Evolutionary conservation across 2,797 vertebrate species (phyloP), one percentile per base, ranked within the genome.

Genomic region (Crypturellus tataupa): DNA sequence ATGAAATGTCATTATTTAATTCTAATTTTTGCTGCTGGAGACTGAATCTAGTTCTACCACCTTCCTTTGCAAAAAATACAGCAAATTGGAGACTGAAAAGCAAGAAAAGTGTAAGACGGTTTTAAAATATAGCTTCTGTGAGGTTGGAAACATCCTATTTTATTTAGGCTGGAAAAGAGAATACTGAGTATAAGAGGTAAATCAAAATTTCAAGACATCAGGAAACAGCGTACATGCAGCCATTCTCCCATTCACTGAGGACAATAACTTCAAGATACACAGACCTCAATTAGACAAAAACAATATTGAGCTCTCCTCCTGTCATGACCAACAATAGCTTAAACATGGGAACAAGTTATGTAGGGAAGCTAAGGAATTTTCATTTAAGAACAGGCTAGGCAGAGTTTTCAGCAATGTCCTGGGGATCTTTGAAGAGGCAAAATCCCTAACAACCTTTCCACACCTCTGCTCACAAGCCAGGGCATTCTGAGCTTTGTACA

Each of bases 341-440:
- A 87, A 90, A 82, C 37, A 44, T 47, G 42, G 62, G 24, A 87
- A 76, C 40, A 85, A 89, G 49, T 93, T 65, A 85, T 12, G 44
- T 24, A 75, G 62, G 13, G 11, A 85, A 89, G 58, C 25, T 62
- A 49, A 33, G 47, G 68, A 71, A 85, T 87, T 93, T 25, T 87
- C 82, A 76, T 87, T 93, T 89, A 92, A 83, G 58, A 91, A 80
- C 17, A 80, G 53, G 44, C 44, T 29, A 89, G 60, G 33, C 33
- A 91, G 82, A 51, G 49, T 83, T 39, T 56, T 83, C 49, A 89
- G 44, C 58, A 78, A 89, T 29, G 46, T 37, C 35, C 44, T 87
- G 62, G 69, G 37, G 47, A 83, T 94, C 33, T 65, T 72, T 78
- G 62, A 25, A 75, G 49, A 51, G 25, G 10, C 33, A 81, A 12